These are phyloP conservation scores for Stenchaetothrips biformis DNA, from an alignment of 2,888 invertebrate genomes.

Conservation along the genomic window DNA sequence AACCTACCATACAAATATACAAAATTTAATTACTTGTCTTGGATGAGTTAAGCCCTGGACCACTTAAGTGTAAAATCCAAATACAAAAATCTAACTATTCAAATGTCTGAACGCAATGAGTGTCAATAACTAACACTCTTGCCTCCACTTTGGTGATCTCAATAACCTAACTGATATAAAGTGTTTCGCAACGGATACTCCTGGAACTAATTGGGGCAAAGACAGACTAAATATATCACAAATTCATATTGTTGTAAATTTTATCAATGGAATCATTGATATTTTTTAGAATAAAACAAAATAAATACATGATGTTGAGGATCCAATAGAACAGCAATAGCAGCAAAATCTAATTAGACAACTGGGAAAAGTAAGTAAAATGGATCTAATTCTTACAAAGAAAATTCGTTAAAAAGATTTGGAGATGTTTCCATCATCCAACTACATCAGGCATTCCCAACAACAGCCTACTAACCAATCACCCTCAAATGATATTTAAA, in stretches of 20 bases:
- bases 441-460: conserved; percentile 15
- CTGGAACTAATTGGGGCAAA: not conserved
- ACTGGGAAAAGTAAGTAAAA: not conserved
- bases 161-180: not conserved
- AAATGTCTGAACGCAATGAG: not conserved
- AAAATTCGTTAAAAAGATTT: conserved; percentile 15
- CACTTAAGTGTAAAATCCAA: conserved; percentile 11
- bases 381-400: conserved; percentile 5
- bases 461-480: conserved; percentile 5
- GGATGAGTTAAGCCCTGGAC: conserved; percentile 15
- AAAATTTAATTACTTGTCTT: not conserved
- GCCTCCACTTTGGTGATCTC: conserved; percentile 9
- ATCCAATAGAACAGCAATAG: not conserved
- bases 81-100: conserved; percentile 9
- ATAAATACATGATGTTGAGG: not conserved
- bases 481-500: not conserved
- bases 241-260: not conserved
- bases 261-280: not conserved
- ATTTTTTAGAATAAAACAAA: not conserved
- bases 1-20: conserved; percentile 20
- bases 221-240: conserved; percentile 18
- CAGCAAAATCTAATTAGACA: not conserved
- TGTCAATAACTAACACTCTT: not conserved
- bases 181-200: not conserved
- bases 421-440: conserved; percentile 7